A percentile compares a stretch with the other conserved stretches of the same genome.
These are phyloP conservation scores for Aphidius colemani DNA, from an alignment of 2,888 invertebrate species.

Conservation along the genomic window DNA sequence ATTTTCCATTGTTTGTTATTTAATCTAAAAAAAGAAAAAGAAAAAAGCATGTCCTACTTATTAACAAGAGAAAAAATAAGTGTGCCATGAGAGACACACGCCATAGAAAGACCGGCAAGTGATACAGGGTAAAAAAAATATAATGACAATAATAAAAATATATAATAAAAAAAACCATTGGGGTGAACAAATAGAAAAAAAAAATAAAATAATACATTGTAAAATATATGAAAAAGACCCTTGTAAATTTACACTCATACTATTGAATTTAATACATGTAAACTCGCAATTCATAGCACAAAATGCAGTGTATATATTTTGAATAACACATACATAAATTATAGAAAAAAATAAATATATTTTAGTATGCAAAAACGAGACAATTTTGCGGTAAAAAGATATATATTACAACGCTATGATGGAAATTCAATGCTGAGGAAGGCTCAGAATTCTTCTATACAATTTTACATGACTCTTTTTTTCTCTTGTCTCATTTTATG, in stretches of 20 bases:
- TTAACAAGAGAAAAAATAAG: constrained; percentile 42
- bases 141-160: neutral
- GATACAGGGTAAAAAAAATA: constrained; percentile 2
- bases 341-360: too few relatives aligned
- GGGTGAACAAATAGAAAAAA: too few relatives aligned
- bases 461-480: constrained; percentile 2
- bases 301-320: too few relatives aligned
- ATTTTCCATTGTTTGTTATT: too few relatives aligned
- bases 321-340: too few relatives aligned
- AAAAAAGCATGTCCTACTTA: constrained; percentile 40
- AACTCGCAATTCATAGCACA: too few relatives aligned
- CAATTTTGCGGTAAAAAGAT: constrained; percentile 9
- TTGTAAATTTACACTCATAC: too few relatives aligned
- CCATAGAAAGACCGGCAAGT: constrained; percentile 6
- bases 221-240: too few relatives aligned
- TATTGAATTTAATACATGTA: too few relatives aligned
- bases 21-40: too few relatives aligned
- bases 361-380: too few relatives aligned
- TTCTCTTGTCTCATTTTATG: constrained; percentile 1
- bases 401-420: constrained; percentile 4
- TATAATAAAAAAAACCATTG: neutral
- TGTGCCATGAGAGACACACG: constrained; percentile 36
- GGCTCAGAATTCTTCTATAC: constrained; percentile 25
- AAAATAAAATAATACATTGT: too few relatives aligned
- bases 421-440: constrained; percentile 27